Evolutionary conservation across 2,888 invertebrate species (phyloP), one percentile per base, ranked within the genome.

Genomic region (Brachylomia viminalis): DNA sequence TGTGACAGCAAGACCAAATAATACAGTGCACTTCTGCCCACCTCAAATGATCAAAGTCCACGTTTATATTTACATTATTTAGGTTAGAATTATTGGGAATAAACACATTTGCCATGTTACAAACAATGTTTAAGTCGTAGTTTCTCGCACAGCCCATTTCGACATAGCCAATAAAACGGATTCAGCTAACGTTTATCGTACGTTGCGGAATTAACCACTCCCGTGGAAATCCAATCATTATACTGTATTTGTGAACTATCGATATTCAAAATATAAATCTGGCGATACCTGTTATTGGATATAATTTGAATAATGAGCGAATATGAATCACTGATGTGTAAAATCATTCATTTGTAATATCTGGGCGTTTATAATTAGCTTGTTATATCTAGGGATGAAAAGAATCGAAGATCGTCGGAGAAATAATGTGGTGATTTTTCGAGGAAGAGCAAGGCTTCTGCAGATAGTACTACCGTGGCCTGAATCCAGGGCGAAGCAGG

Each of bases 41-140:
- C 13, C 67, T 30, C 30, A 64, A 68, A 61, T 66, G 38, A 64
- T 64, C 67, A 58, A 76, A 82, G 52, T 54, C 45, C 56, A 52
- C 38, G 62, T 52, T 52, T 38, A 58, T 82, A 64, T 68, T 82
- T 82, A 67, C 56, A 58, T 82, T 56, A 76, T 82, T 76, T 76
- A 79, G 82, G 82, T 79, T 76, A 68, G 33, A 67, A 68, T 68
- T 68, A 79, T 82, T 77, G 56, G 56, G 49, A 56, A 64, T 76
- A 76, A 76, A 82, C 62, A 76, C 33, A 79, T 75, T 64, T 56
- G 33, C 65, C 58, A 74, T 45, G 27, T 79, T 38, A 79, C 67
- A 82, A 79, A 77, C 58, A 79, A 65, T 69, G 27, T 82, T 20
- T 30, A 54, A 82, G 47, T 58, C 68, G 38, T 49, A 83, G 79